Conservation (phyloP, 2,113 vertebrate genomes). For the Danio rerio region DNA sequence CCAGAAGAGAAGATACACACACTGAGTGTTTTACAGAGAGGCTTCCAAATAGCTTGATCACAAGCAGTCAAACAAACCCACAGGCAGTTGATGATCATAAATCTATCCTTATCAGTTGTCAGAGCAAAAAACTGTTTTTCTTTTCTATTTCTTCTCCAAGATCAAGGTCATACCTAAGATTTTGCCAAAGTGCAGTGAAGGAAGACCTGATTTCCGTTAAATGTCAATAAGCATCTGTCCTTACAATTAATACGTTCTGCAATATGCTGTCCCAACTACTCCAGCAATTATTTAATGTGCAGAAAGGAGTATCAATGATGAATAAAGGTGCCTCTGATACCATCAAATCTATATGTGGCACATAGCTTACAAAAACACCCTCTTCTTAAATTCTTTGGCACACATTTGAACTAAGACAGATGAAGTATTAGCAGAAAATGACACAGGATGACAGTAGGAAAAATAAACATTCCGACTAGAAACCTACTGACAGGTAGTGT, state of each 20-base stretch:
- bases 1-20: conserved; percentile 1
- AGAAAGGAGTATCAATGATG: not conserved
- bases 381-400: not conserved
- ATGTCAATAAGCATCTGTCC: not conserved
- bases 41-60: conserved; percentile 10
- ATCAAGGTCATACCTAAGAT: conserved; percentile 2
- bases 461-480: conserved; percentile 72
- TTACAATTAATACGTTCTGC: not conserved
- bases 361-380: not conserved
- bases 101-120: conserved; percentile 31
- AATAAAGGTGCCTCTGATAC: not conserved
- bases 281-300: not conserved
- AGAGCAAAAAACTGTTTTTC: conserved; percentile 20
- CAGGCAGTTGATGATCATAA: conserved; percentile 16
- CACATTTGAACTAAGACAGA: conserved; percentile 45
- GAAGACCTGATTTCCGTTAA: not conserved
- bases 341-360: not conserved
- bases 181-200: conserved; percentile 11
- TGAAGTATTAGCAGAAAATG: conserved; percentile 57
- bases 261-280: not conserved
- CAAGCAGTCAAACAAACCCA: conserved; percentile 31
- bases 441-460: conserved; percentile 67
- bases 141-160: conserved; percentile 17
- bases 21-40: conserved; percentile 9
- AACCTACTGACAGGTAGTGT: conserved; percentile 29